phyloP scores from a whole-genome alignment of 2,888 invertebrate genomes.

The Bellardia pandia region DNA sequence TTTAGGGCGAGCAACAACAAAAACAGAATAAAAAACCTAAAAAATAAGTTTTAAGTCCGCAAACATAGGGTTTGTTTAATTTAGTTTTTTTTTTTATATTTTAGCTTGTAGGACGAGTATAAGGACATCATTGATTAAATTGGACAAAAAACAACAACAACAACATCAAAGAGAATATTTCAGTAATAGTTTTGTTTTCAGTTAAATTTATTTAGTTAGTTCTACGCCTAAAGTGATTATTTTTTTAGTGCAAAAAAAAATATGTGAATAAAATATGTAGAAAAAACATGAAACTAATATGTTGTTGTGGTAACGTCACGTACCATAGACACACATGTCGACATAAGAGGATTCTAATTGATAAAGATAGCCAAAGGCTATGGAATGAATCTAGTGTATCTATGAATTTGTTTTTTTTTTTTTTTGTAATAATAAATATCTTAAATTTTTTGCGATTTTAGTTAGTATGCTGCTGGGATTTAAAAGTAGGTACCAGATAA shows the following conservation, averaged over 20 bases:
- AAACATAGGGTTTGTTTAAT: constrained; percentile 63
- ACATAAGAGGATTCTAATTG: constrained; percentile 52
- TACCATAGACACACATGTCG: constrained; percentile 36
- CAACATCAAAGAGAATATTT: neutral
- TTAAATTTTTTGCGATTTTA: neutral
- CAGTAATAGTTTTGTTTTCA: constrained; percentile 39
- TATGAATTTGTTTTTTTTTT: neutral
- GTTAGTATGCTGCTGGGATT: too few species aligned
- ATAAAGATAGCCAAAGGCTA: constrained; percentile 10
- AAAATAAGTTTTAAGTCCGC: constrained; percentile 62
- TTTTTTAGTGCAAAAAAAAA: constrained; percentile 21
- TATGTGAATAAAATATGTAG: neutral
- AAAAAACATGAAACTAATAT: constrained; percentile 26
- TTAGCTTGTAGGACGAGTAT: constrained; percentile 16
- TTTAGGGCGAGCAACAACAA: constrained; percentile 31
- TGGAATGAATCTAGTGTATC: neutral
- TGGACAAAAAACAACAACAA: constrained; percentile 27
- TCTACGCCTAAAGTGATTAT: constrained; percentile 55
- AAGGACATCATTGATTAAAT: constrained; percentile 67
- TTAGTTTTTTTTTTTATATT: constrained; percentile 11
- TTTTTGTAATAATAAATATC: constrained; percentile 2
- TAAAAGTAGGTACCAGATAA: too few species aligned
- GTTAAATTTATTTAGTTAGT: constrained; percentile 57
- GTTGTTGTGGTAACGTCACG: constrained; percentile 50
- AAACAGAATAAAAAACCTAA: constrained; percentile 12